These are phyloP conservation scores for Zootermopsis nevadensis DNA, from an alignment of 2,888 invertebrate genomes.

Conservation along the genomic window DNA sequence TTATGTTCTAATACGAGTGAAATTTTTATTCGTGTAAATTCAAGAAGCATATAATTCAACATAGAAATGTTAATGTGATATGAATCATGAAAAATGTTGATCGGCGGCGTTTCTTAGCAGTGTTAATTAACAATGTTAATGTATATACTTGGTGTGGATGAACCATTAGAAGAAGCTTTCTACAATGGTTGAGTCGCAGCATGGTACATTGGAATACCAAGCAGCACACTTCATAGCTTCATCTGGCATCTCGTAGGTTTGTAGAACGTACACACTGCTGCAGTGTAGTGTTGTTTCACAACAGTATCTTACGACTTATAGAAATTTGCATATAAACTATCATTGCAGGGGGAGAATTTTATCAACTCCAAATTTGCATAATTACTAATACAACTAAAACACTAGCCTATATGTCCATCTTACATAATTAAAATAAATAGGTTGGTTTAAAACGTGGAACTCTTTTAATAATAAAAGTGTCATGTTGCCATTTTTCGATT, in stretches of 20 bases:
- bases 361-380: conserved; percentile 49
- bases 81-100: too few relatives aligned
- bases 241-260: conserved; percentile 46
- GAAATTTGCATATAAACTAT: conserved; percentile 30
- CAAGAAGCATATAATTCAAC: too few relatives aligned
- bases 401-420: conserved; percentile 50
- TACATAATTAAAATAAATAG: conserved; percentile 45
- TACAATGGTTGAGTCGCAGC: conserved; percentile 12
- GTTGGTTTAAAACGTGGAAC: conserved; percentile 48
- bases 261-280: conserved; percentile 43
- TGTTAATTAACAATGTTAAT: conserved; percentile 5
- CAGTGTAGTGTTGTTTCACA: conserved; percentile 28
- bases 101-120: not conserved
- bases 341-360: conserved; percentile 46
- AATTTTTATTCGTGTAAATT: too few relatives aligned
- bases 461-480: conserved; percentile 45
- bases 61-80: too few relatives aligned
- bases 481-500: conserved; percentile 51
- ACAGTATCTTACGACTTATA: conserved; percentile 37
- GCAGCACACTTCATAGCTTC: conserved; percentile 42
- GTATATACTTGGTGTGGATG: not conserved
- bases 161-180: conserved; percentile 31
- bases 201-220: conserved; percentile 8
- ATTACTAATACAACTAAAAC: conserved; percentile 45
- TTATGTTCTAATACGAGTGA: too few relatives aligned